These are phyloP conservation scores for Lethenteron camtschaticum DNA, from an alignment of 2,113 vertebrate genomes.

Conservation along the genomic window DNA sequence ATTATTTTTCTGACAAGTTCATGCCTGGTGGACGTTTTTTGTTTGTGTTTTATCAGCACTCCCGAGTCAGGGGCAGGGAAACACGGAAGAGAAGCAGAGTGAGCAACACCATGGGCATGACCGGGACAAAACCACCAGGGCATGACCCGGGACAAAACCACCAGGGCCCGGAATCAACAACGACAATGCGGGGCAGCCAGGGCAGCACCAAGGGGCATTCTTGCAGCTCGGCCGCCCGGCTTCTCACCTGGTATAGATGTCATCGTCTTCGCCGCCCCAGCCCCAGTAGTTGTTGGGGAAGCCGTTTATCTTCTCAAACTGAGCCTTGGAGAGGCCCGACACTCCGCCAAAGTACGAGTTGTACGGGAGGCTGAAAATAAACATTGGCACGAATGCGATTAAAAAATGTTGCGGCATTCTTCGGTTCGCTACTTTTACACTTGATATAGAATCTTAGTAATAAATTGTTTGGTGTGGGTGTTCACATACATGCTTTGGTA, in stretches of 20 bases:
- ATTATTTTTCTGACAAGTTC: too few species aligned
- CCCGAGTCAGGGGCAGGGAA: too few species aligned
- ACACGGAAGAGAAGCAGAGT: too few species aligned
- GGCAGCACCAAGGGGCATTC: too few species aligned
- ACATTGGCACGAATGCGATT: not conserved
- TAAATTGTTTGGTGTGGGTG: not conserved
- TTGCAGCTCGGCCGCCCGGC: too few species aligned
- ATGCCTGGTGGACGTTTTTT: too few species aligned
- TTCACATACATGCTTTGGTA: not conserved
- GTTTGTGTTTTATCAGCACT: too few species aligned
- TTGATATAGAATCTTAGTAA: not conserved
- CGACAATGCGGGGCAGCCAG: too few species aligned
- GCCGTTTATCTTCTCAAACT: slow-evolving; percentile 96
- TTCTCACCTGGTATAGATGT: slow-evolving; percentile 88
- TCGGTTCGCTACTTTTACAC: not conserved
- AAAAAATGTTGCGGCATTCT: not conserved
- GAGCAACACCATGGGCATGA: too few species aligned
- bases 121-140: too few species aligned
- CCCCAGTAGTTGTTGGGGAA: slow-evolving; percentile 99
- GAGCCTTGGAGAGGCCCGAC: slow-evolving; percentile 80
- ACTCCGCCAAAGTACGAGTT: slow-evolving; percentile 89
- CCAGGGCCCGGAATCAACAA: too few species aligned
- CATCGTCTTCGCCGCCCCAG: slow-evolving; percentile 95
- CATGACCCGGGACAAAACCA: too few species aligned
- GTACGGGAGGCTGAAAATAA: slow-evolving; percentile 51